A percentile compares a stretch with the other conserved stretches of the same genome.
Evolutionary conservation across 2,113 vertebrate species (phyloP).

Genomic region (Stegastes partitus): DNA sequence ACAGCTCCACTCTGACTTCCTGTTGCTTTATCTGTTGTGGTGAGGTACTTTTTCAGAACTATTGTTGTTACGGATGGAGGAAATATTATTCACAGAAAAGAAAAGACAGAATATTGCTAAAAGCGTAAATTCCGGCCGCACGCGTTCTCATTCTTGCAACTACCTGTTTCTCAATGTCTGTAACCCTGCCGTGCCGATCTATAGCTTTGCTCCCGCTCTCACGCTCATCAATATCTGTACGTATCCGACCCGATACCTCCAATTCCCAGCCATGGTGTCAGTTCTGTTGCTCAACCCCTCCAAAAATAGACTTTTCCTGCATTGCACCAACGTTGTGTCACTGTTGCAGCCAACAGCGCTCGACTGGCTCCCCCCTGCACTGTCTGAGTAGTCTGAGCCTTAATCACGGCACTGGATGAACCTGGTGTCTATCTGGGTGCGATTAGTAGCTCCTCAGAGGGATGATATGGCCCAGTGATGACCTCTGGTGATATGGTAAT

Average conservation of each 20-base stretch:
- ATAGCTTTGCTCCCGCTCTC: conserved; percentile 10
- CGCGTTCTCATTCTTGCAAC: not conserved
- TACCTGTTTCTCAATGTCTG: not conserved
- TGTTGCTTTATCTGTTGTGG: conserved; percentile 2
- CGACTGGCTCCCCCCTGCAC: conserved; percentile 58
- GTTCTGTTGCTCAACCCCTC: conserved; percentile 74
- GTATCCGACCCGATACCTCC: conserved; percentile 44
- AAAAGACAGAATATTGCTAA: not conserved
- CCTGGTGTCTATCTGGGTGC: conserved; percentile 55
- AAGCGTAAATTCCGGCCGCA: not conserved
- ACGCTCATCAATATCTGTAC: conserved; percentile 34
- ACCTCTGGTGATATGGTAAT: conserved; percentile 67
- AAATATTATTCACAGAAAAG: not conserved
- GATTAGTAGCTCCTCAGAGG: conserved; percentile 70
- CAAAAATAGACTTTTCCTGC: conserved; percentile 83
- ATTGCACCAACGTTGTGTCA: conserved; percentile 82
- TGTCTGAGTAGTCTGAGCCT: conserved; percentile 58
- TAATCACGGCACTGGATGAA: conserved; percentile 67
- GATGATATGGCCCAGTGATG: conserved; percentile 62
- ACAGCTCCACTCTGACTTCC: conserved; percentile 11
- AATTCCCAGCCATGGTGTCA: conserved; percentile 63
- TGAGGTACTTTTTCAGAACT: not conserved
- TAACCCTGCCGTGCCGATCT: not conserved
- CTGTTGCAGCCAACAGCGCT: conserved; percentile 69
- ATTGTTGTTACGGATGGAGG: conserved; percentile 3